phyloP scores from a whole-genome alignment of 2,797 vertebrate genomes.

The Scolopax rusticola region DNA sequence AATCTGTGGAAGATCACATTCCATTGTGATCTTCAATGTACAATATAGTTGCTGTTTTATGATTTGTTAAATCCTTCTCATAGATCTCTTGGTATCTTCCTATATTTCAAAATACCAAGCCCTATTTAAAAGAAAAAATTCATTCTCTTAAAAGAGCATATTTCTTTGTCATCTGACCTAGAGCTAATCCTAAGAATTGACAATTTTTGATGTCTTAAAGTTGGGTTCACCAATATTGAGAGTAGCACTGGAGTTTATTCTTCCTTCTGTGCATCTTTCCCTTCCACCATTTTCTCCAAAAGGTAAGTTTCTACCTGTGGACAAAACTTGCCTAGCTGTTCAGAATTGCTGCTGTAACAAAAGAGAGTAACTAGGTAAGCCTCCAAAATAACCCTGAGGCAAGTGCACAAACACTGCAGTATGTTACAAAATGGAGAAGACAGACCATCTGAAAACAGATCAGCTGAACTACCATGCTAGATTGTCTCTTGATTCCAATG shows the following conservation, averaged over 20 bases:
- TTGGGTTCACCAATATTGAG: not conserved
- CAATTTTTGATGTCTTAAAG: not conserved
- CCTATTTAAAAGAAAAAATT: not conserved
- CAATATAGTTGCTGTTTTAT: not conserved
- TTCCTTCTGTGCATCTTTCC: not conserved
- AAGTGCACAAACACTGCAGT: not conserved
- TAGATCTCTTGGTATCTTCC: not conserved
- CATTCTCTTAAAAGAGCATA: not conserved
- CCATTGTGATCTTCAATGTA: not conserved
- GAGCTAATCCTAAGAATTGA: not conserved
- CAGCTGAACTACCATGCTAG: not conserved
- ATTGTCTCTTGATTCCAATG: not conserved
- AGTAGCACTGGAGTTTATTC: not conserved
- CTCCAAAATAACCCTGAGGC: not conserved
- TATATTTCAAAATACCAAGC: not conserved
- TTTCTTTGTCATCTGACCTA: not conserved
- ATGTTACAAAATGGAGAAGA: not conserved
- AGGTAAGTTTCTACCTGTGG: not conserved
- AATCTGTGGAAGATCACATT: not conserved
- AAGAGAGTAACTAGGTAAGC: not conserved
- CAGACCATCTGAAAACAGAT: not conserved
- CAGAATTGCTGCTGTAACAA: not conserved
- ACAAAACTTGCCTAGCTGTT: not conserved
- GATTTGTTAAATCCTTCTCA: not conserved
- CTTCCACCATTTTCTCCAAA: not conserved